phyloP scores from a whole-genome alignment of 2,113 vertebrate species.

The Plotosus lineatus region DNA sequence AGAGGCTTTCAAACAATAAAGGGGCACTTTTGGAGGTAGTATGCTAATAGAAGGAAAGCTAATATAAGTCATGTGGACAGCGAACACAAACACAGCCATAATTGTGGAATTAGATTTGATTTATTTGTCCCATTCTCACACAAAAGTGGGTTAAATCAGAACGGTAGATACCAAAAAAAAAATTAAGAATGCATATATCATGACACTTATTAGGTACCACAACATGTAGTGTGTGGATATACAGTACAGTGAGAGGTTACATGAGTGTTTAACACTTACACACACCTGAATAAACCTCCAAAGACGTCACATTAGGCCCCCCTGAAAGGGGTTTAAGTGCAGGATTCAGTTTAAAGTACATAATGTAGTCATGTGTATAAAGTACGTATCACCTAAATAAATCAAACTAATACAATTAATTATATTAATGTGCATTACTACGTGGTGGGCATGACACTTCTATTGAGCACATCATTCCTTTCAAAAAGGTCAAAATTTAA shows the following conservation, averaged over 20 bases:
- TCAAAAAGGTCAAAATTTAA: background rate
- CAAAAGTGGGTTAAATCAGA: slow-evolving; percentile 37
- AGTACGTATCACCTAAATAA: slow-evolving; percentile 3
- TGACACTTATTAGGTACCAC: slow-evolving; percentile 28
- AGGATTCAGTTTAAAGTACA: background rate
- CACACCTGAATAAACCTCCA: background rate
- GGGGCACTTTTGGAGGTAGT: slow-evolving; percentile 27
- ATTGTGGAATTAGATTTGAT: slow-evolving; percentile 49
- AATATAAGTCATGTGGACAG: slow-evolving; percentile 50
- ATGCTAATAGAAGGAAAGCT: slow-evolving; percentile 40
- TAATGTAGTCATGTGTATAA: slow-evolving; percentile 1
- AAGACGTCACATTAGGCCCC: background rate
- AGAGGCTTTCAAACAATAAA: slow-evolving; percentile 44
- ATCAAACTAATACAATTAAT: background rate
- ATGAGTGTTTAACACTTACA: slow-evolving; percentile 2
- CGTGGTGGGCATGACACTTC: background rate
- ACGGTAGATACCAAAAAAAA: slow-evolving; percentile 19
- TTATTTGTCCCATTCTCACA: slow-evolving; percentile 48
- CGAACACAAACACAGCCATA: slow-evolving; percentile 48
- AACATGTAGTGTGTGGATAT: slow-evolving; percentile 18
- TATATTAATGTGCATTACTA: background rate
- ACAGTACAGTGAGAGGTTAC: slow-evolving; percentile 6
- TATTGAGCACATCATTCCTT: background rate
- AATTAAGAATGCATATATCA: slow-evolving; percentile 7
- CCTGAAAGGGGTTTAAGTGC: background rate